phyloP scores from a whole-genome alignment of 2,113 vertebrate species.

The Platycercus adscitus region DNA sequence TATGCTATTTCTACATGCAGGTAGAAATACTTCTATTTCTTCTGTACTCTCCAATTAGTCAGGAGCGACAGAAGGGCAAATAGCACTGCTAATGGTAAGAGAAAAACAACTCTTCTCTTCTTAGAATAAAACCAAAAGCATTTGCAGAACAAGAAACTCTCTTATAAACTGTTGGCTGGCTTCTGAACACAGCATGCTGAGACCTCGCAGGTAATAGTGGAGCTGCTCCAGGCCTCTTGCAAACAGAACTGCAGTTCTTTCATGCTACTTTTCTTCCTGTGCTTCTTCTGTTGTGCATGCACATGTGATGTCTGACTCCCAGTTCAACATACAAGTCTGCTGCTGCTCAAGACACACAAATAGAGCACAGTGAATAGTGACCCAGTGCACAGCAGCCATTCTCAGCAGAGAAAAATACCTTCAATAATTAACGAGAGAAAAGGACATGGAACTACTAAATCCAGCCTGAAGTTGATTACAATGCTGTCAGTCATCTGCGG shows the following conservation, averaged over 20 bases:
- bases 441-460: slow-evolving; percentile 27
- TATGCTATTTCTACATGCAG: neutral
- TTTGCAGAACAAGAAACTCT: neutral
- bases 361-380: neutral
- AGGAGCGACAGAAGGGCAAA: neutral
- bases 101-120: neutral
- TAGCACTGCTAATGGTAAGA: neutral
- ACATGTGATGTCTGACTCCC: neutral
- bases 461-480: slow-evolving; percentile 57
- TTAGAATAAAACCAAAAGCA: neutral
- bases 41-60: neutral
- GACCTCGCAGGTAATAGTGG: neutral
- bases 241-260: neutral
- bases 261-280: neutral
- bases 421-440: slow-evolving; percentile 50
- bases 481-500: slow-evolving; percentile 50
- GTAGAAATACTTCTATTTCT: neutral
- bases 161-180: rapidly evolving
- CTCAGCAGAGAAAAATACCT: slow-evolving; percentile 19
- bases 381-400: rapidly evolving
- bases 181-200: neutral
- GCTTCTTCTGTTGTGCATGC: neutral
- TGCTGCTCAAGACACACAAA: neutral
- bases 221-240: neutral
- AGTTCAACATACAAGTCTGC: neutral